These are phyloP conservation scores for Eidolon helvum DNA, from an alignment of 2,113 vertebrate genomes.

Conservation along the genomic window DNA sequence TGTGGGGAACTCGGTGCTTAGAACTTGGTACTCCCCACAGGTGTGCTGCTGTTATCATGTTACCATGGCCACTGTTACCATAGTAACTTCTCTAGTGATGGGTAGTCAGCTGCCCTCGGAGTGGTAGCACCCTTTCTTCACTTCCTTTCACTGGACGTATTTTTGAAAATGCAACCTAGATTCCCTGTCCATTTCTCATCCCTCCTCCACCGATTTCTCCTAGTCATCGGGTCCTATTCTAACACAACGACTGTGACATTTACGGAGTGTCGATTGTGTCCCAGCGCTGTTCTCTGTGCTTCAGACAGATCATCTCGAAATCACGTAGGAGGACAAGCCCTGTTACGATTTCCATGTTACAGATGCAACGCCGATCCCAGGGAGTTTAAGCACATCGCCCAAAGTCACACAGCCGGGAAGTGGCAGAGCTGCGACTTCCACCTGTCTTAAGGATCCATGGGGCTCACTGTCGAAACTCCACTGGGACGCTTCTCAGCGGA, in stretches of 20 bases:
- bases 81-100: background rate
- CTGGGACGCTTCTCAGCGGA: rapidly evolving
- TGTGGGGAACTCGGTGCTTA: background rate
- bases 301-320: background rate
- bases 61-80: background rate
- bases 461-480: background rate
- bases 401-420: background rate
- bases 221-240: too few relatives aligned
- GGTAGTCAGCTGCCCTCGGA: background rate
- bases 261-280: rapidly evolving
- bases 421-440: background rate
- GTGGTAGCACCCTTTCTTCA: background rate
- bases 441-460: background rate
- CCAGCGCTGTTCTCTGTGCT: too few relatives aligned
- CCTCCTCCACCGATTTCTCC: background rate
- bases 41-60: too few relatives aligned
- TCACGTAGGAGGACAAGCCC: background rate
- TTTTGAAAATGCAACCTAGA: background rate
- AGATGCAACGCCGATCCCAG: background rate
- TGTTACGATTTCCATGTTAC: background rate
- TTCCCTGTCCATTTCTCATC: background rate
- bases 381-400: background rate
- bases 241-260: background rate
- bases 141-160: background rate
- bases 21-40: background rate